Evolutionary conservation across 2,113 vertebrate species (phyloP).

Genomic region (Numenius arquata): DNA sequence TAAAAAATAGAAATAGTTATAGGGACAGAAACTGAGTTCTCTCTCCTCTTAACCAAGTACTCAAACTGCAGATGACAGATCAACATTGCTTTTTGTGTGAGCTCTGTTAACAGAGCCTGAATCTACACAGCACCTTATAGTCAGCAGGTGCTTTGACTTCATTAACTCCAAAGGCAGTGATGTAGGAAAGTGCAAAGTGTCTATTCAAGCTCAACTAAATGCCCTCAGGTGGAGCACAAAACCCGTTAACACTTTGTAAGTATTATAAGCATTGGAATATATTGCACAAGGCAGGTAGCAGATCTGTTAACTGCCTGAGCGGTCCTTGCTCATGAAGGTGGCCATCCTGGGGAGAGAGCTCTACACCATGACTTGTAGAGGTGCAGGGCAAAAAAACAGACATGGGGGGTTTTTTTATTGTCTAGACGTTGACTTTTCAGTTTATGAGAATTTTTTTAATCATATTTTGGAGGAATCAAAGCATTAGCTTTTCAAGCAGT

Average conservation of each 20-base stretch:
- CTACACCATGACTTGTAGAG: neutral
- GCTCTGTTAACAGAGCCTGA: neutral
- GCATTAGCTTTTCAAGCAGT: neutral
- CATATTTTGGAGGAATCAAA: neutral
- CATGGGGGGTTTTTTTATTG: rapidly evolving
- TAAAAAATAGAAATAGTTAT: neutral
- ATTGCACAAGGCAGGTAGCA: neutral
- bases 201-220: neutral
- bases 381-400: neutral
- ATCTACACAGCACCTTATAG: neutral
- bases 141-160: neutral
- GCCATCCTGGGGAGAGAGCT: neutral
- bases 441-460: neutral
- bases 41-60: neutral
- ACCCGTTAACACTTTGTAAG: neutral
- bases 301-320: neutral
- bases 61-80: neutral
- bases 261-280: neutral
- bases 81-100: neutral
- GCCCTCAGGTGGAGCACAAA: neutral
- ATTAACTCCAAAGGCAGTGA: neutral
- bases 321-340: neutral
- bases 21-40: neutral
- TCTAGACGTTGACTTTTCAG: neutral
- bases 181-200: neutral